Evolutionary conservation across 2,797 vertebrate species (phyloP).

Genomic region (Sebastes iracundus): DNA sequence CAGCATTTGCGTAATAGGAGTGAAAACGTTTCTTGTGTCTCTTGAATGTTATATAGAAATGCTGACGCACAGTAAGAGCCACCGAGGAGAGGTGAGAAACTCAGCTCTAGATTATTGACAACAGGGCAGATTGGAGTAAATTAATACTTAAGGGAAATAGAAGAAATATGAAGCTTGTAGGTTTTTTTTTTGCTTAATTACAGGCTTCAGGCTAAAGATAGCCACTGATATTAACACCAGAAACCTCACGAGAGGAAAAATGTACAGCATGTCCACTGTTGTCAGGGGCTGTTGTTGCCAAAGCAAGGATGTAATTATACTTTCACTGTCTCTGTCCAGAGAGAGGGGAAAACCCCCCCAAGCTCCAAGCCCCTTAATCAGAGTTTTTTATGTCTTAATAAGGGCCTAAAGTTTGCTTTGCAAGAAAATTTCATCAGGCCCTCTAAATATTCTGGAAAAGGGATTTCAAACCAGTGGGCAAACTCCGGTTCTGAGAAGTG

Average conservation of each 20-base stretch:
- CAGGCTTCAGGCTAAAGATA: conserved; percentile 61
- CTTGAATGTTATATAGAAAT: conserved; percentile 8
- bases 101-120: conserved; percentile 19
- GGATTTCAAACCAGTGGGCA: neutral
- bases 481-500: too few relatives aligned
- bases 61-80: conserved; percentile 18
- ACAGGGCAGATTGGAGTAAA: conserved; percentile 43
- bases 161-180: conserved; percentile 56
- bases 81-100: conserved; percentile 18
- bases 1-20: neutral
- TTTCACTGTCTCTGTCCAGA: conserved; percentile 36
- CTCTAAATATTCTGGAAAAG: neutral
- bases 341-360: conserved; percentile 28
- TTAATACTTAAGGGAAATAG: conserved; percentile 58
- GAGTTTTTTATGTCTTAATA: neutral
- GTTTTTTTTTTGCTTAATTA: conserved; percentile 52
- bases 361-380: conserved; percentile 17
- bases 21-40: neutral
- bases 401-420: conserved; percentile 5
- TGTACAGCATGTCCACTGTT: conserved; percentile 59
- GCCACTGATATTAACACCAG: conserved; percentile 53
- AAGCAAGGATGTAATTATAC: conserved; percentile 60
- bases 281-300: conserved; percentile 62
- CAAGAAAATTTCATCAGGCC: neutral
- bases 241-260: conserved; percentile 42